These are phyloP conservation scores for Drosophila subquinaria DNA, from an alignment of 2,888 invertebrate species.

Conservation along the genomic window DNA sequence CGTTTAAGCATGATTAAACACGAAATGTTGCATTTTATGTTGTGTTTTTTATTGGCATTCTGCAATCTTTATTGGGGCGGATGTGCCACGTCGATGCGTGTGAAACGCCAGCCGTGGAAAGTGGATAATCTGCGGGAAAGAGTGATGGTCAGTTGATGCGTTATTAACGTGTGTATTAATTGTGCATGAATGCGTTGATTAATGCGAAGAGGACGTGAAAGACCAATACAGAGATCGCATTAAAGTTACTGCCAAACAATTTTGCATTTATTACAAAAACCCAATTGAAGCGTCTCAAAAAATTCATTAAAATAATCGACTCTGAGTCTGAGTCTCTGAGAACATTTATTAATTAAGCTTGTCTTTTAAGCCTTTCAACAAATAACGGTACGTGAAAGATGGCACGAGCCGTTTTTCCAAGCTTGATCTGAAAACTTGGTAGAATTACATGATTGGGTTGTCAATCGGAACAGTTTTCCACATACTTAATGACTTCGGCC, in stretches of 20 bases:
- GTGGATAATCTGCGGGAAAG: slow-evolving; percentile 20
- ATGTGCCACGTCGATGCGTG: slow-evolving; percentile 13
- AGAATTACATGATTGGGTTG: too few species aligned
- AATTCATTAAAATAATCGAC: slow-evolving; percentile 55
- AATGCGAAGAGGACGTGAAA: slow-evolving; percentile 44
- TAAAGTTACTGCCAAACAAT: slow-evolving; percentile 33
- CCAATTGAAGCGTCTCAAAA: slow-evolving; percentile 37
- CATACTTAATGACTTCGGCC: too few species aligned
- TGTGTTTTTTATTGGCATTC: slow-evolving; percentile 1
- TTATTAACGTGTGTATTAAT: slow-evolving; percentile 75
- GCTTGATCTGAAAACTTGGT: too few species aligned
- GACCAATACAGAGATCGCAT: slow-evolving; percentile 3
- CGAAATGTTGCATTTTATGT: slow-evolving; percentile 5
- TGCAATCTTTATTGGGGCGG: slow-evolving; percentile 14
- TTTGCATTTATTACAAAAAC: slow-evolving; percentile 47
- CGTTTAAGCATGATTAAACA: slow-evolving; percentile 15
- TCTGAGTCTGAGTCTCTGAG: background rate
- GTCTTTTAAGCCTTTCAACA: background rate
- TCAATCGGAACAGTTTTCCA: too few species aligned
- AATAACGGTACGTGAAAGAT: slow-evolving; percentile 3
- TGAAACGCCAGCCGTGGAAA: slow-evolving; percentile 30
- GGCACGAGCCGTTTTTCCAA: too few species aligned
- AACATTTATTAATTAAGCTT: background rate
- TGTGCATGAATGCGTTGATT: slow-evolving; percentile 69
- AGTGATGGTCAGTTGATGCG: slow-evolving; percentile 61